Conservation (phyloP, 2,888 invertebrate species). For the Hemicrepidius hirtus region DNA sequence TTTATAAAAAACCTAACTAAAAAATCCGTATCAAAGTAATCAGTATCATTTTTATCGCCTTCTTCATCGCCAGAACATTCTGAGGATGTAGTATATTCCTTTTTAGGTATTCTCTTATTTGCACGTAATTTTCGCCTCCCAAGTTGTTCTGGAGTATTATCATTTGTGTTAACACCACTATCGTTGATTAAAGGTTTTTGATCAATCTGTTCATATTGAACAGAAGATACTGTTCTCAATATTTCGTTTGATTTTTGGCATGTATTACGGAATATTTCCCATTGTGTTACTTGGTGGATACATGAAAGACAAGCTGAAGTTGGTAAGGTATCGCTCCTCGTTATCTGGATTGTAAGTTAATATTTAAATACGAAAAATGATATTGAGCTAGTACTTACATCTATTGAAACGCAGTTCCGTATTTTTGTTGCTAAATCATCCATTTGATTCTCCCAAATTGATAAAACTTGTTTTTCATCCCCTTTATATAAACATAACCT, state of each 20-base stretch:
- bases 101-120: slow-evolving; percentile 21
- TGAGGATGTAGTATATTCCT: slow-evolving; percentile 1
- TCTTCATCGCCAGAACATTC: slow-evolving; percentile 38
- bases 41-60: slow-evolving; percentile 33
- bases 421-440: slow-evolving; percentile 61
- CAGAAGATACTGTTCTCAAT: neutral
- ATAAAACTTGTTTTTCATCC: slow-evolving; percentile 55
- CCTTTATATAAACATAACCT: slow-evolving; percentile 63
- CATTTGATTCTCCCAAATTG: slow-evolving; percentile 58
- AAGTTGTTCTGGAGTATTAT: neutral
- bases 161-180: neutral
- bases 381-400: slow-evolving; percentile 53
- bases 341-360: slow-evolving; percentile 57
- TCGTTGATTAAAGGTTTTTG: neutral
- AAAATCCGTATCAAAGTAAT: slow-evolving; percentile 48
- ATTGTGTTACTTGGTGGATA: slow-evolving; percentile 60
- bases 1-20: slow-evolving; percentile 33
- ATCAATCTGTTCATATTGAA: neutral
- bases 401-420: slow-evolving; percentile 61
- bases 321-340: slow-evolving; percentile 58
- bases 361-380: too few relatives aligned
- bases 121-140: slow-evolving; percentile 16
- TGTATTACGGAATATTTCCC: slow-evolving; percentile 61
- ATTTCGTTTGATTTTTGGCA: slow-evolving; percentile 61
- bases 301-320: slow-evolving; percentile 60